Base-by-base conservation (phyloP, 2,797 vertebrate species). In the Tachyglossus aculeatus region DNA sequence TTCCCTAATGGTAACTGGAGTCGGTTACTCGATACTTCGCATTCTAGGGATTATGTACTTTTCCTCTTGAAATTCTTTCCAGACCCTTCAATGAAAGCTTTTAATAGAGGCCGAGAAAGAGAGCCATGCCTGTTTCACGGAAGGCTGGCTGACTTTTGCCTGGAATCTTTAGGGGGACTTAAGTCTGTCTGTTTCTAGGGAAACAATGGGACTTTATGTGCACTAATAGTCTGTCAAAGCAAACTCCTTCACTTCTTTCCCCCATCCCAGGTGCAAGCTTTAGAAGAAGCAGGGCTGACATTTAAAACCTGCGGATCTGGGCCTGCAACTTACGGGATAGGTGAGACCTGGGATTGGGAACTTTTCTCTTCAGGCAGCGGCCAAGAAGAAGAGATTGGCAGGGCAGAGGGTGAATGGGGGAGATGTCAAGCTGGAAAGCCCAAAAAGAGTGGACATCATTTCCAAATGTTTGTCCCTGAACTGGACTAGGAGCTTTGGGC, bases 261-360 rank as follows among this genome's bases (percentile, higher is more conserved):
- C 38, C 50, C 31, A 18, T n/a, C 3, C 25, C 9, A 10, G 16
- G 29, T 14, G 37, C 50, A 50, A 25, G n/a, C 7, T 48, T 37
- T 21, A 5, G 1, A 13, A 45, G 44, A 57, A 31, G 45, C 25
- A 48, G 25, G 45, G 31, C 31, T 48, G 45, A 48, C 45, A 48
- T 48, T 48, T 27, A 48, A 48, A 48, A 48, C 45, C 25, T 32
- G 64, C 45, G 29, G 40, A 32, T 61, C 10, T 64, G 51, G n/a
- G 14, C 41, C 64, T 67, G 5, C 31, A 44, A 36, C 19, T 21
- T 61, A 40, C 32, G 58, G 29, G 41, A 74, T 69, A 77, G 72
- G 54, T 81, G 69, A 44, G 16, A 11, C 2, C 15, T 39, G 51
- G 64, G 25, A 73, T 50, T 48, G 3, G 67, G 61, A 45, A 60